These are phyloP conservation scores for Artemia franciscana DNA, from an alignment of 1,140 invertebrate genomes.

Conservation along the genomic window DNA sequence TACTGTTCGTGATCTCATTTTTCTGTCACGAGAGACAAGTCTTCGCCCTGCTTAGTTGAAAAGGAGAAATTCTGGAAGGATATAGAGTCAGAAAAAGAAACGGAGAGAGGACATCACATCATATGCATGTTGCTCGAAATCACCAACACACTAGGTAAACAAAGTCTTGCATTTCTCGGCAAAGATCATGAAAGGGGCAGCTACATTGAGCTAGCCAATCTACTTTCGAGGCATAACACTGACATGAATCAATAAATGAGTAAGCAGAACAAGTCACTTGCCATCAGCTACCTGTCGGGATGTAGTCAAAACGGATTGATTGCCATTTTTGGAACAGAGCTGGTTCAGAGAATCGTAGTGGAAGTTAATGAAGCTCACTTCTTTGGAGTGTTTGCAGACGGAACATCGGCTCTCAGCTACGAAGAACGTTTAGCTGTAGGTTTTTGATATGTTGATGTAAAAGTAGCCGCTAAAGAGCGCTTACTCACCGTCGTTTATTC, in stretches of 20 bases:
- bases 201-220: not conserved
- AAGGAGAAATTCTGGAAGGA: not conserved
- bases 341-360: not conserved
- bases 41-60: not conserved
- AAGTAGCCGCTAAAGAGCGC: not conserved
- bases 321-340: not conserved
- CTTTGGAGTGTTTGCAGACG: not conserved
- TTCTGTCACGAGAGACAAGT: not conserved
- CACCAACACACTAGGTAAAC: not conserved
- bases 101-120: not conserved
- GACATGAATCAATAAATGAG: not conserved
- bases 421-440: not conserved
- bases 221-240: not conserved
- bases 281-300: not conserved
- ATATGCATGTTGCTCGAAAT: not conserved
- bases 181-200: not conserved
- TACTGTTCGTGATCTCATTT: not conserved
- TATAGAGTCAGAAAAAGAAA: not conserved
- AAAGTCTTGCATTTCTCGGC: not conserved
- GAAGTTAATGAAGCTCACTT: not conserved
- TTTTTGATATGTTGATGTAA: not conserved
- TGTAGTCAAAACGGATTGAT: not conserved
- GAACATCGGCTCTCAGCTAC: not conserved
- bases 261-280: not conserved
- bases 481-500: not conserved